phyloP scores from a whole-genome alignment of 2,888 invertebrate genomes.

The Cheilosia scutellata region DNA sequence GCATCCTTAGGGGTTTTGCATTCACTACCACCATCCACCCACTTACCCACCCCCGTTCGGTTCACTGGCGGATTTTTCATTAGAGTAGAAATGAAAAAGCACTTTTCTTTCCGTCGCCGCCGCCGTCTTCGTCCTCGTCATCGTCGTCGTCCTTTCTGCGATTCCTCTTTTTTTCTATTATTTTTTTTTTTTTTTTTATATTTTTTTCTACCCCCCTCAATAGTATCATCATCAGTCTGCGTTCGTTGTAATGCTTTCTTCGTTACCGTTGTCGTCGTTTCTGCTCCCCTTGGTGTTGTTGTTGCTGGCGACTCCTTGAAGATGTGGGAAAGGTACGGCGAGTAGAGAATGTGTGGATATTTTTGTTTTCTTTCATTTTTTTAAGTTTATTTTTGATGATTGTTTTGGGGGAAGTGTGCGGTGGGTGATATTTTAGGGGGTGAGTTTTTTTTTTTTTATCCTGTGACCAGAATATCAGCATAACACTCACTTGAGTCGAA shows the following conservation, averaged over 20 bases:
- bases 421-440: constrained; percentile 31
- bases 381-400: constrained; percentile 71
- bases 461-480: constrained; percentile 74
- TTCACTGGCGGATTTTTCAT: constrained; percentile 72
- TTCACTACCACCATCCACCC: constrained; percentile 34
- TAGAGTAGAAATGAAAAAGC: constrained; percentile 74
- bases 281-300: constrained; percentile 29
- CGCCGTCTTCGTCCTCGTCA: constrained; percentile 22
- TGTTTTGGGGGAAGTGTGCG: constrained; percentile 64
- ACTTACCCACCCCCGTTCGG: constrained; percentile 13
- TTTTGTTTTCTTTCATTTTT: constrained; percentile 58
- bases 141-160: constrained; percentile 53
- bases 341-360: constrained; percentile 36
- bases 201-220: constrained; percentile 52
- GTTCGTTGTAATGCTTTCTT: constrained; percentile 70
- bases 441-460: constrained; percentile 40
- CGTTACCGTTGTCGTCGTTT: constrained; percentile 55
- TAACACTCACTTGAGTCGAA: constrained; percentile 66
- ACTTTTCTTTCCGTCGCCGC: constrained; percentile 68
- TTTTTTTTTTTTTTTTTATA: constrained; percentile 19
- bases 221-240: constrained; percentile 73
- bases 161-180: constrained; percentile 39
- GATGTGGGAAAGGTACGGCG: constrained; percentile 34
- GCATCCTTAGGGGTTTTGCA: constrained; percentile 71
- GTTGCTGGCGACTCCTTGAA: constrained; percentile 33